Evolutionary conservation across 92 coral and sea anemone species (phyloP).

Genomic region (Actinostola sp.): DNA sequence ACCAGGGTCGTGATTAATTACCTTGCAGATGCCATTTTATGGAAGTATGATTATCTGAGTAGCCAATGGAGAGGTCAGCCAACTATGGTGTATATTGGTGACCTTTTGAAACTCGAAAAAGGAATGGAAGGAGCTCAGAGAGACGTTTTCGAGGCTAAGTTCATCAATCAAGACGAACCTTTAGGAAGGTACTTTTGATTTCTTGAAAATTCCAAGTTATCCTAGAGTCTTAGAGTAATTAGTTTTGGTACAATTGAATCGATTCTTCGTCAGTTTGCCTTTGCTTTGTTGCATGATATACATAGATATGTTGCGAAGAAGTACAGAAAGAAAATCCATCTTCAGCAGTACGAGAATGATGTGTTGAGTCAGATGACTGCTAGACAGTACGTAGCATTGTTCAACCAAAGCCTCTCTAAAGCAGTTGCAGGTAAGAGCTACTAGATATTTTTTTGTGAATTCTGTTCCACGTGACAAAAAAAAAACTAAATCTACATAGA

Average conservation of each 20-base stretch:
- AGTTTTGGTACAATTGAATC: not conserved
- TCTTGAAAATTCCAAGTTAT: no score
- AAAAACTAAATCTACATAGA: no score
- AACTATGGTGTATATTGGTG: slow-evolving; percentile 83
- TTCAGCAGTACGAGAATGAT: slow-evolving; percentile 84
- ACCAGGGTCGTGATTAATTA: no score
- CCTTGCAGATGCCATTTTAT: slow-evolving; percentile 46
- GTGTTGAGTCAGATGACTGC: slow-evolving; percentile 97
- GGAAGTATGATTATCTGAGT: slow-evolving; percentile 58
- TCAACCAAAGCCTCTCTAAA: slow-evolving; percentile 74
- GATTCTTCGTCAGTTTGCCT: not conserved
- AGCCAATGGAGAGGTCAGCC: slow-evolving; percentile 63
- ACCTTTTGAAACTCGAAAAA: slow-evolving; percentile 60
- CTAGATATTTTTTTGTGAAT: no score
- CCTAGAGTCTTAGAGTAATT: not conserved
- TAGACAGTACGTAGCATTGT: slow-evolving; percentile 81
- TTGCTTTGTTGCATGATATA: not conserved
- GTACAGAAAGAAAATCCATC: slow-evolving; percentile 54
- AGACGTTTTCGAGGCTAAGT: slow-evolving; percentile 84
- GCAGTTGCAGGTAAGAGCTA: slow-evolving; percentile 54
- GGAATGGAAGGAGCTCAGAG: slow-evolving; percentile 89
- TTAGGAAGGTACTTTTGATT: slow-evolving; percentile 88
- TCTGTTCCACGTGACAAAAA: no score
- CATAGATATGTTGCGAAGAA: slow-evolving; percentile 86
- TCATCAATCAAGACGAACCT: slow-evolving; percentile 89